These are phyloP conservation scores for Numida meleagris DNA, from an alignment of 2,113 vertebrate species.

Conservation along the genomic window DNA sequence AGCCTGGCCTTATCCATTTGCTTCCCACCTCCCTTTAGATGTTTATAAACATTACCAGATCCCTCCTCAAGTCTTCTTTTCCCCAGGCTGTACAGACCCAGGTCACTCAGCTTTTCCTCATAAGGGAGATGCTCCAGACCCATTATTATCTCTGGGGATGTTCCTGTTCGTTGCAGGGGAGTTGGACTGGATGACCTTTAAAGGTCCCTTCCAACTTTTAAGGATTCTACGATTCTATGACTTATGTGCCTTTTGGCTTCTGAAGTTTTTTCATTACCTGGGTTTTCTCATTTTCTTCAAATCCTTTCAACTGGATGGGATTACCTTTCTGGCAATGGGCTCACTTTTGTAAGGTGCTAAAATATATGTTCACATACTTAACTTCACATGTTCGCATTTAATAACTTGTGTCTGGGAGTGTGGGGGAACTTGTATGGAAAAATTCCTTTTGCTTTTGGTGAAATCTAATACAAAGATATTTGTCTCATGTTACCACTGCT, in stretches of 20 bases:
- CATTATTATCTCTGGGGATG: no score
- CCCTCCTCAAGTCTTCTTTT: no score
- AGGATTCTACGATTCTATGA: background rate
- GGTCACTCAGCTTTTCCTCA: no score
- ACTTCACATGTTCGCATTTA: fast-evolving
- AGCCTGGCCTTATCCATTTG: no score
- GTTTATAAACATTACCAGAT: no score
- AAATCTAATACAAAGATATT: background rate
- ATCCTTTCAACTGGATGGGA: background rate
- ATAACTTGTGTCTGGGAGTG: background rate
- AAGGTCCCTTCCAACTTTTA: no score
- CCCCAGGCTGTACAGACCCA: no score
- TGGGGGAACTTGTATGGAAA: background rate
- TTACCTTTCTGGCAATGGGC: background rate
- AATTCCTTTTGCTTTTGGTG: background rate
- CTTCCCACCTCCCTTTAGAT: no score
- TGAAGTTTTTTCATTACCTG: background rate
- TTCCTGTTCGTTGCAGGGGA: no score
- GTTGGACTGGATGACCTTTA: no score
- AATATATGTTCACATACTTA: background rate
- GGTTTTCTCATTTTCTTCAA: background rate
- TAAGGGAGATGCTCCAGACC: no score
- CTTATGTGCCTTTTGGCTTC: background rate
- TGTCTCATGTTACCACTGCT: background rate
- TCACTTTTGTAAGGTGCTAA: background rate